A percentile compares a stretch with the other conserved stretches of the same genome.
Conservation (phyloP, 2,888 invertebrate species). For the Ormyrus thymus region DNA sequence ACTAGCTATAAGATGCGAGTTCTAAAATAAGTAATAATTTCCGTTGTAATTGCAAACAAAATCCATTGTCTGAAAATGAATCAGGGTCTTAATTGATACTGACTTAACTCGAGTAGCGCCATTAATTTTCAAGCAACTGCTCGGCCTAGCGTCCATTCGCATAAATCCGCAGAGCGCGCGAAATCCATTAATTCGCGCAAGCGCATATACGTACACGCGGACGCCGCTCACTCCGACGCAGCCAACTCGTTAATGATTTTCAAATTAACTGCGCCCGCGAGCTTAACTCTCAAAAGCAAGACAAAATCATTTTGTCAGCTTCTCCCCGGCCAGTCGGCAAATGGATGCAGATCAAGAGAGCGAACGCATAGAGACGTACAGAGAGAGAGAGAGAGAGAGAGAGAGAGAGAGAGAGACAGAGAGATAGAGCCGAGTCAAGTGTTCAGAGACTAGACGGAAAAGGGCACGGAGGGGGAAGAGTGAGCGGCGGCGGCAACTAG, state of each 20-base stretch:
- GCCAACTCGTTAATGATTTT: conserved; percentile 45
- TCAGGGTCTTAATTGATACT: conserved; percentile 11
- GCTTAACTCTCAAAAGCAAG: conserved; percentile 10
- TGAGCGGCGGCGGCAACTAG: conserved; percentile 34
- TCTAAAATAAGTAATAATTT: too few species aligned
- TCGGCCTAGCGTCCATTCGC: too few species aligned
- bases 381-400: conserved; percentile 36
- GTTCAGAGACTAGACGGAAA: conserved; percentile 27
- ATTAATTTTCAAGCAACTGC: conserved; percentile 20
- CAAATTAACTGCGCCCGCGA: conserved; percentile 42
- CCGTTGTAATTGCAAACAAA: too few species aligned
- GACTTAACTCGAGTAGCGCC: conserved; percentile 18
- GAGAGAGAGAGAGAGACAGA: conserved; percentile 45
- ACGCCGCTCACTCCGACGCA: not conserved
- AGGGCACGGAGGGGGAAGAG: conserved; percentile 47
- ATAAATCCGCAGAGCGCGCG: too few species aligned
- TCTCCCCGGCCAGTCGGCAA: conserved; percentile 22
- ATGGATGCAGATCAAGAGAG: conserved; percentile 14
- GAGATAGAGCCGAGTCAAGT: conserved; percentile 25
- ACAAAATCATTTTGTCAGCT: conserved; percentile 49
- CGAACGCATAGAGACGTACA: not conserved
- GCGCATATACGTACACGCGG: not conserved
- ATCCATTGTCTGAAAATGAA: not conserved
- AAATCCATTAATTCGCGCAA: conserved; percentile 31
- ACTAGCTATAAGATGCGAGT: too few species aligned